A percentile compares a stretch with the other conserved stretches of the same genome.
phyloP scores from a whole-genome alignment of 2,888 invertebrate genomes.

The Ornithoptera alexandrae region DNA sequence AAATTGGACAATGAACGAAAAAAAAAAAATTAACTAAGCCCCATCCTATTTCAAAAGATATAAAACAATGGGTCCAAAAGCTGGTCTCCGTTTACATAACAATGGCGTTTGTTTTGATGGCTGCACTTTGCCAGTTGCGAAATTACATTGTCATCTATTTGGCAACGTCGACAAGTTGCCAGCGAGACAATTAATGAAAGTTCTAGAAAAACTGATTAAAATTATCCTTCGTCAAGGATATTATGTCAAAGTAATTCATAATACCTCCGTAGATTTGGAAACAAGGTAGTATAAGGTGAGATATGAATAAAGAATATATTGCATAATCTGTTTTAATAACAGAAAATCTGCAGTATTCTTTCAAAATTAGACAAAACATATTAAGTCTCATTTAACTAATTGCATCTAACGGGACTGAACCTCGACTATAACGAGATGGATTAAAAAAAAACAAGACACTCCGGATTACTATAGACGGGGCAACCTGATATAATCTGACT shows the following conservation, averaged over 20 bases:
- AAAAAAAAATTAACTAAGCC: slow-evolving; percentile 23
- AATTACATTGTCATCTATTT: slow-evolving; percentile 35
- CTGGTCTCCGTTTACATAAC: slow-evolving; percentile 28
- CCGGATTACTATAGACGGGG: slow-evolving; percentile 27
- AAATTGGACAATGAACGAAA: slow-evolving; percentile 27
- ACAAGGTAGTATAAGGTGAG: no score
- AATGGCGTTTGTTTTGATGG: slow-evolving; percentile 32
- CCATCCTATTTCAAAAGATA: slow-evolving; percentile 28
- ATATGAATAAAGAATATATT: no score
- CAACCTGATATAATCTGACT: slow-evolving; percentile 26
- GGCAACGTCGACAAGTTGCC: slow-evolving; percentile 33
- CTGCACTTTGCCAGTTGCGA: slow-evolving; percentile 31
- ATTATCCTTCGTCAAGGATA: not conserved
- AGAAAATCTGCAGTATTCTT: no score
- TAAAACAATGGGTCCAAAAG: slow-evolving; percentile 25
- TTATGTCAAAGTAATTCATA: not conserved
- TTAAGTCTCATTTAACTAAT: slow-evolving; percentile 14
- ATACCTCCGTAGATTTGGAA: not conserved
- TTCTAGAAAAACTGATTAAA: slow-evolving; percentile 12
- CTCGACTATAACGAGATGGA: slow-evolving; percentile 12
- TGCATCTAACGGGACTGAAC: slow-evolving; percentile 9
- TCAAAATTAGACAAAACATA: not conserved
- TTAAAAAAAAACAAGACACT: slow-evolving; percentile 21
- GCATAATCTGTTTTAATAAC: no score
- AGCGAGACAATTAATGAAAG: slow-evolving; percentile 15